Evolutionary conservation across 2,888 invertebrate species (phyloP).

Genomic region (Formica aserva): DNA sequence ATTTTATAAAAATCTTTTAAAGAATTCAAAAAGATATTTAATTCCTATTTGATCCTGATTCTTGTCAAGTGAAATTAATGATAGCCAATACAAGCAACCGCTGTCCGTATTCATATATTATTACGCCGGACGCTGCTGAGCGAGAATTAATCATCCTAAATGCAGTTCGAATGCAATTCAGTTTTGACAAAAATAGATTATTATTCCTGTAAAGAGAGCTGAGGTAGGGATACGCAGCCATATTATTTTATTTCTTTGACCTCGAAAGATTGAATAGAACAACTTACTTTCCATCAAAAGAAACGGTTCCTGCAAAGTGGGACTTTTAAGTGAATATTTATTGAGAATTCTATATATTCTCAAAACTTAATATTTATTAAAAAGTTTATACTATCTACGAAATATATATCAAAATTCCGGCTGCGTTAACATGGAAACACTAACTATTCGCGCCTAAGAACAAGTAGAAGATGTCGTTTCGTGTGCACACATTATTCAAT

Average conservation of each 20-base stretch:
- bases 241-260: conserved; percentile 5
- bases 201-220: conserved; percentile 34
- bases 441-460: neutral
- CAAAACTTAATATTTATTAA: neutral
- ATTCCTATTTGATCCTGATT: neutral
- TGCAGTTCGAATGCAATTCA: conserved; percentile 11
- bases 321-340: neutral
- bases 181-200: conserved; percentile 17
- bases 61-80: neutral
- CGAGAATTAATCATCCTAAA: conserved; percentile 29
- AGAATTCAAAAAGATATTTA: neutral
- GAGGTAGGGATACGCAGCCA: conserved; percentile 35
- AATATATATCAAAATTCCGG: neutral
- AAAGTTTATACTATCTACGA: conserved; percentile 2
- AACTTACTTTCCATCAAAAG: neutral
- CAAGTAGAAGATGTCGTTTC: conserved; percentile 1
- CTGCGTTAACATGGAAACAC: conserved; percentile 15
- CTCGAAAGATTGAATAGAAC: neutral
- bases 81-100: neutral
- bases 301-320: neutral
- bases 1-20: neutral
- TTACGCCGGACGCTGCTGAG: conserved; percentile 3
- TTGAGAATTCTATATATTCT: neutral
- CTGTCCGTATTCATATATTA: neutral
- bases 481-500: neutral